These are phyloP conservation scores for Heliconius aoede DNA, from an alignment of 2,888 invertebrate species.

Conservation along the genomic window DNA sequence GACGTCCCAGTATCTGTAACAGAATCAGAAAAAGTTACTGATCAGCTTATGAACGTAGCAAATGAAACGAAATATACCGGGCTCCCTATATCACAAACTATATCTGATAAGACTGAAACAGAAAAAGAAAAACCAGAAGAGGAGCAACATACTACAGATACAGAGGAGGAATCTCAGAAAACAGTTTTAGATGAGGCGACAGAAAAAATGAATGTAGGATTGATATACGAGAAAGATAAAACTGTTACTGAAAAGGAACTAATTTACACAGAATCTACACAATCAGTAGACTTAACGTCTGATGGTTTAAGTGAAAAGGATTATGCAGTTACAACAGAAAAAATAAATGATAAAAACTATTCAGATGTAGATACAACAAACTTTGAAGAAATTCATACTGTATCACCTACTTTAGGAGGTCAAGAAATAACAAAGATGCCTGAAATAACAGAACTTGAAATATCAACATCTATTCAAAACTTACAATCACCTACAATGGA, in stretches of 20 bases:
- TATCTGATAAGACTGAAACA: conserved; percentile 4
- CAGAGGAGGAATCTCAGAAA: background rate
- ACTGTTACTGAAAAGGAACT: conserved; percentile 38
- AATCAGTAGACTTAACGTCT: conserved; percentile 5
- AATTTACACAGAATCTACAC: conserved; percentile 17
- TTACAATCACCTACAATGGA: background rate
- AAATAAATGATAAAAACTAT: background rate
- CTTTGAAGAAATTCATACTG: conserved; percentile 6
- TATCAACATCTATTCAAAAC: background rate
- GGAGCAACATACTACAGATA: background rate
- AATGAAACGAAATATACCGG: background rate
- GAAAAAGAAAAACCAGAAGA: conserved; percentile 7
- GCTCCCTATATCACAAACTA: conserved; percentile 9
- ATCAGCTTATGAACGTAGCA: background rate
- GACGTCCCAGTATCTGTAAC: background rate
- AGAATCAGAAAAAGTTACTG: background rate
- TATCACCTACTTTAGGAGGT: background rate
- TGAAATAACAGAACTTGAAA: conserved; percentile 3
- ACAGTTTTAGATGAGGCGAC: conserved; percentile 24
- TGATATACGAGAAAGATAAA: conserved; percentile 12
- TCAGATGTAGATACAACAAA: conserved; percentile 1
- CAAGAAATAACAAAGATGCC: conserved; percentile 8
- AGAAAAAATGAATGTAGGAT: conserved; percentile 12
- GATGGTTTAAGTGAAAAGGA: background rate
- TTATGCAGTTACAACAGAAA: conserved; percentile 23